A percentile compares a stretch with the other conserved stretches of the same genome.
Evolutionary conservation across 2,113 vertebrate genomes (phyloP).

Genomic region (Ailurus styani): DNA sequence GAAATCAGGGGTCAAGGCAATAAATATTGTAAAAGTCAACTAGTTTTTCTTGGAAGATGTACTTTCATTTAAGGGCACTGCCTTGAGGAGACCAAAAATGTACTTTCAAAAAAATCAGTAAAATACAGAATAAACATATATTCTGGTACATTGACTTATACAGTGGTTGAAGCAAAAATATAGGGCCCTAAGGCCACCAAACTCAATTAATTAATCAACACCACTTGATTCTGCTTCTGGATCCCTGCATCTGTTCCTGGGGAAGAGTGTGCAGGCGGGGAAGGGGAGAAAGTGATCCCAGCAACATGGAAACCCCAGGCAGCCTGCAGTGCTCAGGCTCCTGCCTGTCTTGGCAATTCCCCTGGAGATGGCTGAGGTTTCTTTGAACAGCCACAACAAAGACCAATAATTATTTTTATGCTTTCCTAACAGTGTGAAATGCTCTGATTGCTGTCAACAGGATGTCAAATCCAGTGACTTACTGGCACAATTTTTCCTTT

Average conservation of each 20-base stretch:
- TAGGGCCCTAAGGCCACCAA: background rate
- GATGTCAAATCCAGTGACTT: background rate
- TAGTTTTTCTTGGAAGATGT: background rate
- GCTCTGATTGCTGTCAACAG: background rate
- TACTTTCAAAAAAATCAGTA: background rate
- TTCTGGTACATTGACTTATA: background rate
- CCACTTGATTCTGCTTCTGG: background rate
- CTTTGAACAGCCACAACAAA: background rate
- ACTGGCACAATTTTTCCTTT: background rate
- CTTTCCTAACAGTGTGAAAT: background rate
- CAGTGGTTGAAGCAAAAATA: background rate
- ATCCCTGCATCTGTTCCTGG: background rate
- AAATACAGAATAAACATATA: background rate
- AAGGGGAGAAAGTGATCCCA: background rate
- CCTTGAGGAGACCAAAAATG: background rate
- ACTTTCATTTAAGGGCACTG: background rate
- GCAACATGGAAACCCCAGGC: background rate
- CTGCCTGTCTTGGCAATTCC: background rate
- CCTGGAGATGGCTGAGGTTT: background rate
- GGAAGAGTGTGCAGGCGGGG: background rate
- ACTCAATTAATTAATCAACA: background rate
- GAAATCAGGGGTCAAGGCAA: background rate
- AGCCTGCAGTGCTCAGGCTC: background rate
- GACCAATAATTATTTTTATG: background rate
- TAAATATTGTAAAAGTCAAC: background rate